phyloP scores from a whole-genome alignment of 2,888 invertebrate genomes.

The Stegana nigrithorax region DNA sequence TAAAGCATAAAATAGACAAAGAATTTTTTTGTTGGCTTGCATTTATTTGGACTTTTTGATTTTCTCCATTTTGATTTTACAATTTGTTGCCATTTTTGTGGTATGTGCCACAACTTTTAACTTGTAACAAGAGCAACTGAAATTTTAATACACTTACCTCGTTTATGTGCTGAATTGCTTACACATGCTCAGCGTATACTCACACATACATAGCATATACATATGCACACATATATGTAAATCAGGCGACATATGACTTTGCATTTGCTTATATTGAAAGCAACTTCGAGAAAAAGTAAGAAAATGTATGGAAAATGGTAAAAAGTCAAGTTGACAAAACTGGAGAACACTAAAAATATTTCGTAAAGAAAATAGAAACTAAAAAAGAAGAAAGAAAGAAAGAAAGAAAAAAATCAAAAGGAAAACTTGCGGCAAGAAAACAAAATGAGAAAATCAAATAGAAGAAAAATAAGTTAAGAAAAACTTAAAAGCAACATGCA shows the following conservation, averaged over 20 bases:
- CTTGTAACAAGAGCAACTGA: slow-evolving; percentile 1
- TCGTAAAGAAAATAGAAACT: background rate
- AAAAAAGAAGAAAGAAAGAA: background rate
- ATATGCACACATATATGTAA: background rate
- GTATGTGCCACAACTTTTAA: background rate
- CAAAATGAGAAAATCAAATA: background rate
- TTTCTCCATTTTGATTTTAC: background rate
- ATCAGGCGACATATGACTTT: background rate
- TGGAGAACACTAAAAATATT: background rate
- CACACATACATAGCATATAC: background rate
- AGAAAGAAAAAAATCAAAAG: background rate
- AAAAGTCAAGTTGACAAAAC: background rate
- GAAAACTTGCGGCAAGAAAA: background rate
- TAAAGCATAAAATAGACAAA: background rate
- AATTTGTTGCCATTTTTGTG: too few species aligned
- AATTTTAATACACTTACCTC: slow-evolving; percentile 14
- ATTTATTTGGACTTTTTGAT: background rate
- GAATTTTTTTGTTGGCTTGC: background rate
- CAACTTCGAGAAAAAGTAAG: background rate
- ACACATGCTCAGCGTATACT: background rate
- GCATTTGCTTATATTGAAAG: slow-evolving; percentile 9
- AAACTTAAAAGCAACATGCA: slow-evolving; percentile 22
- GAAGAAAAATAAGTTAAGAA: slow-evolving; percentile 12
- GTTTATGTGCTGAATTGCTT: background rate
- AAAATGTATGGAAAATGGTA: background rate